phyloP scores from a whole-genome alignment of 2,888 invertebrate genomes.

The Galeruca laticollis region DNA sequence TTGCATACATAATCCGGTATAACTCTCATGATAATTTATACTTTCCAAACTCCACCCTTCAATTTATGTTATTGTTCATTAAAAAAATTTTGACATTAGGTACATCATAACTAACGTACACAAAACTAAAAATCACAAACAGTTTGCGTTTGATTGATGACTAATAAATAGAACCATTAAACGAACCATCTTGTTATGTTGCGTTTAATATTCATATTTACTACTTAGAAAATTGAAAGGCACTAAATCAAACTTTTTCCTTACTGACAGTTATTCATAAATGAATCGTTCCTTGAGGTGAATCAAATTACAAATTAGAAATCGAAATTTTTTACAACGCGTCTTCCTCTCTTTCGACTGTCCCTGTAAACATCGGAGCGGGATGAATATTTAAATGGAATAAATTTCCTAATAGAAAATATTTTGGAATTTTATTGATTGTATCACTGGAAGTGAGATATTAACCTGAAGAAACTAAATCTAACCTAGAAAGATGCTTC shows the following conservation, averaged over 20 bases:
- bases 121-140: constrained; percentile 31
- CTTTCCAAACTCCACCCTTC: not conserved
- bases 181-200: constrained; percentile 30
- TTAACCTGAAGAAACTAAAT: too few relatives aligned
- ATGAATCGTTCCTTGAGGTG: not conserved
- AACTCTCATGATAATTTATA: not conserved
- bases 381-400: too few relatives aligned
- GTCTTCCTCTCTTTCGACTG: too few relatives aligned
- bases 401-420: too few relatives aligned
- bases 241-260: constrained; percentile 26
- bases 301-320: too few relatives aligned
- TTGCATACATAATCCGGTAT: not conserved
- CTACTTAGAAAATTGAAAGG: constrained; percentile 25
- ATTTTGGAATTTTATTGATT: too few relatives aligned
- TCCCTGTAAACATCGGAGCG: too few relatives aligned
- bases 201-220: constrained; percentile 29
- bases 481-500: too few relatives aligned
- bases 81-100: constrained; percentile 13
- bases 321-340: too few relatives aligned
- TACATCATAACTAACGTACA: constrained; percentile 23
- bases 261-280: not conserved
- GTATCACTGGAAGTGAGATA: too few relatives aligned
- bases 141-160: constrained; percentile 39
- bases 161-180: constrained; percentile 41
- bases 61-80: constrained; percentile 16